Evolutionary conservation across 2,888 invertebrate genomes (phyloP).

Genomic region (Maniola hyperantus): DNA sequence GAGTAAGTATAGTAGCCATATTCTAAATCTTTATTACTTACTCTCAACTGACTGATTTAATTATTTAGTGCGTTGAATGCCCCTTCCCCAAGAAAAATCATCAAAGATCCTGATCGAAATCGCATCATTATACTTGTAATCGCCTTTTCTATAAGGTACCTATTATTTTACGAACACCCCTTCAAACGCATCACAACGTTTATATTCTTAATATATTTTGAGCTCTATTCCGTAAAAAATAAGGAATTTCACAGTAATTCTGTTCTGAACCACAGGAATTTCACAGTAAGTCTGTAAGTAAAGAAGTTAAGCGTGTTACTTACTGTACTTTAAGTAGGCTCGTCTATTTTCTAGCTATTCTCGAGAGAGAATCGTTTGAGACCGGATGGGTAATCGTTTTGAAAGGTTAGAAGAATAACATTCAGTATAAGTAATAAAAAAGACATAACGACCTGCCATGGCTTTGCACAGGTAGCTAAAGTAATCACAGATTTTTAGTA

Average conservation of each 20-base stretch:
- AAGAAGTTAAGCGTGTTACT: slow-evolving; percentile 24
- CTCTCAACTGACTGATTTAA: not conserved
- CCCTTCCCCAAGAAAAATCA: not conserved
- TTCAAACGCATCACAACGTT: not conserved
- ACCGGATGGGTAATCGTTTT: slow-evolving; percentile 34
- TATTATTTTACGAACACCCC: slow-evolving; percentile 42
- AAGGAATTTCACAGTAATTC: slow-evolving; percentile 1
- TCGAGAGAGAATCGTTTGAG: slow-evolving; percentile 46
- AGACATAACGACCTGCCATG: too few species aligned
- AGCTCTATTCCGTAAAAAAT: not conserved
- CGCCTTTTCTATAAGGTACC: slow-evolving; percentile 57
- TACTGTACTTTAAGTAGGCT: slow-evolving; percentile 41
- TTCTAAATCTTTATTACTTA: not conserved
- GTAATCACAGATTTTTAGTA: too few species aligned
- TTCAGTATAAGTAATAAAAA: too few species aligned
- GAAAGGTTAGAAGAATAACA: not conserved
- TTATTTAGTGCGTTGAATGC: slow-evolving; percentile 31
- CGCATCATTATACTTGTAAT: slow-evolving; percentile 46
- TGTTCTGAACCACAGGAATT: too few species aligned
- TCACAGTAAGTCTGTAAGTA: too few species aligned
- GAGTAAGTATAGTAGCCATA: not conserved
- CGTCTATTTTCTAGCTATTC: slow-evolving; percentile 53
- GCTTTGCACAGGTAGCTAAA: too few species aligned
- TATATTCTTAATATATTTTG: not conserved
- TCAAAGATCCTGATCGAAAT: not conserved